Evolutionary conservation across 2,888 invertebrate species (phyloP), one percentile per base, ranked within the genome.

Genomic region (Chironomus tentans): DNA sequence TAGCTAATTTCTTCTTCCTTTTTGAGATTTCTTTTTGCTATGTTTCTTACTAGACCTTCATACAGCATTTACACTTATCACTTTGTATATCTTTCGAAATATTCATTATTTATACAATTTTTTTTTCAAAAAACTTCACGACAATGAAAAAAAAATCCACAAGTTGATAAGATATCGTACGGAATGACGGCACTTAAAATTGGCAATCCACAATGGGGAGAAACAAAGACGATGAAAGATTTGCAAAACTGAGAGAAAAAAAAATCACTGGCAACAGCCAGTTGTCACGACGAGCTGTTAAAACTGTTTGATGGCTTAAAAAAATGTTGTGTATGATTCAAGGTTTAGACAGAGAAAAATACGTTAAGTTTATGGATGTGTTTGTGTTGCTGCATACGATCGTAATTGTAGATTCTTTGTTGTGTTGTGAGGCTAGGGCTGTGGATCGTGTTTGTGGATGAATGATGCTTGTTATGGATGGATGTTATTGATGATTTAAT

Each of bases 301-400:
- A 74, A 74, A 74, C 74, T 65, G 74, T 74, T 74, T 74, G 72
- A 74, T 74, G 74, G 74, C 13, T 68, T 47, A 68, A 70, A 65
- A 71, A 24, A 74, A 47, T 74, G 65, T 62, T 74, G 62, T 48
- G 62, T 65, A 12, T 38, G 69, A 21, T 15, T 48, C 70, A 56
- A 46, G 38, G 38, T 38, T 38, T 38, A 38, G 38, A 38, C 38
- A 38, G 18, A 74, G 24, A 74, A 74, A 74, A 74, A 68, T 74
- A 74, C 74, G 74, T 74, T 74, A 61, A 47, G 13, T 10, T 7
- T 38, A 1, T 68, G 10, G 3, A 24, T 22, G 47, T 68, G 65
- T 74, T 21, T 74, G 61, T 61, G 72, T 61, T 56, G 50, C 38
- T 71, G 61, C 72, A 73, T 62, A 28, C 38, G 62, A 73, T 73